phyloP scores from a whole-genome alignment of 2,113 vertebrate species.

The Tonatia bakeri region DNA sequence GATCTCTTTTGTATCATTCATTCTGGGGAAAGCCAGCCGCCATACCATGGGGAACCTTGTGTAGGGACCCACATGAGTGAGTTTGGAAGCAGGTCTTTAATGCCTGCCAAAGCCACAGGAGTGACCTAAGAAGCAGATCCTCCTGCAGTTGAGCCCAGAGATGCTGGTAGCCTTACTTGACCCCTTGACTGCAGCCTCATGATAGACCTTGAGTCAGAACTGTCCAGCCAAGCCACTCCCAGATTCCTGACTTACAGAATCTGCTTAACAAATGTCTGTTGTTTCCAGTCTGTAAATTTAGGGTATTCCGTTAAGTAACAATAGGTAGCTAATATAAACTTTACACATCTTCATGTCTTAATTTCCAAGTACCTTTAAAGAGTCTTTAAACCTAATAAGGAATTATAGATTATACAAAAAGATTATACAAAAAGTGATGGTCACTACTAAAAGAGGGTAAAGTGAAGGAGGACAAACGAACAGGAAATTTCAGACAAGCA shows the following conservation, averaged over 20 bases:
- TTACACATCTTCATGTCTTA: not conserved
- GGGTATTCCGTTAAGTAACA: not conserved
- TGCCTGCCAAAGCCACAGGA: not conserved
- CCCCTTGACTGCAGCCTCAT: not conserved
- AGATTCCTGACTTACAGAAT: not conserved
- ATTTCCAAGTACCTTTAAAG: not conserved
- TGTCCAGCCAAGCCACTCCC: not conserved
- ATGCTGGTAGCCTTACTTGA: not conserved
- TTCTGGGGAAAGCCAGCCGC: not conserved
- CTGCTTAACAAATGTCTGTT: not conserved
- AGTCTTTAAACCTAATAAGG: not conserved
- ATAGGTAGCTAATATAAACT: not conserved
- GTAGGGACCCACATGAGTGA: not conserved
- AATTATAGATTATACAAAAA: no score
- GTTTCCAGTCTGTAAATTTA: not conserved
- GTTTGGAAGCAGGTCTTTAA: not conserved
- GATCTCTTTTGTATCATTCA: not conserved
- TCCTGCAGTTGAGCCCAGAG: not conserved
- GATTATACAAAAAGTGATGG: not conserved
- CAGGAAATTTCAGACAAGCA: not conserved
- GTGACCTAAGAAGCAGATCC: not conserved
- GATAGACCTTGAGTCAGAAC: not conserved
- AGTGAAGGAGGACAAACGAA: not conserved
- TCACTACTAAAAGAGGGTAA: not conserved
- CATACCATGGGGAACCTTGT: not conserved